Evolutionary conservation across 1,140 invertebrate species (phyloP).

Genomic region (Formica selysi): DNA sequence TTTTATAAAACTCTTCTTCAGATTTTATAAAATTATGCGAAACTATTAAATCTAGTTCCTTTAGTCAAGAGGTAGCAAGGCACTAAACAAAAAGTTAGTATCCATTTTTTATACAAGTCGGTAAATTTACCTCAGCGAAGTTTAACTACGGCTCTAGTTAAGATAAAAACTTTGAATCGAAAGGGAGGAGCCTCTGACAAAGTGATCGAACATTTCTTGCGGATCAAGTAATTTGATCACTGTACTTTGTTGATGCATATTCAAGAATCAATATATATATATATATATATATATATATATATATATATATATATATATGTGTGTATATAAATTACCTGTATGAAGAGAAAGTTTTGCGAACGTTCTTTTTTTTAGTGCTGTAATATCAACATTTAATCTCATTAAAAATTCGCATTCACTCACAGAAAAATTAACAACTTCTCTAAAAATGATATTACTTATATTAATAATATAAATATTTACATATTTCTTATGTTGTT

Average conservation of each 20-base stretch:
- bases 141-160: constrained; percentile 64
- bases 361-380: constrained; percentile 37
- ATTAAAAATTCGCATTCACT: background rate
- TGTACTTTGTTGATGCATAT: constrained; percentile 56
- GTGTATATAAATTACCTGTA: too few relatives aligned
- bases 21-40: constrained; percentile 21
- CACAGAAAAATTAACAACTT: background rate
- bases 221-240: constrained; percentile 63
- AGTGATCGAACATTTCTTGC: constrained; percentile 64
- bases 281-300: too few relatives aligned
- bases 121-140: constrained; percentile 69
- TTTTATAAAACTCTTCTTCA: background rate
- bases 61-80: constrained; percentile 9
- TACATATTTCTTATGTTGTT: background rate
- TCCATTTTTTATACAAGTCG: constrained; percentile 64
- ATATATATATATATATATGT: too few relatives aligned
- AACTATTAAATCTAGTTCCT: constrained; percentile 31
- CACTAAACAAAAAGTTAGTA: constrained; percentile 47
- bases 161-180: constrained; percentile 63
- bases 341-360: constrained; percentile 51
- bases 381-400: constrained; percentile 4
- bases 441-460: background rate
- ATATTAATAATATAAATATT: background rate
- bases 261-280: constrained; percentile 59
- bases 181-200: constrained; percentile 58